phyloP scores from a whole-genome alignment of 2,113 vertebrate genomes.

The Danionella cerebrum region DNA sequence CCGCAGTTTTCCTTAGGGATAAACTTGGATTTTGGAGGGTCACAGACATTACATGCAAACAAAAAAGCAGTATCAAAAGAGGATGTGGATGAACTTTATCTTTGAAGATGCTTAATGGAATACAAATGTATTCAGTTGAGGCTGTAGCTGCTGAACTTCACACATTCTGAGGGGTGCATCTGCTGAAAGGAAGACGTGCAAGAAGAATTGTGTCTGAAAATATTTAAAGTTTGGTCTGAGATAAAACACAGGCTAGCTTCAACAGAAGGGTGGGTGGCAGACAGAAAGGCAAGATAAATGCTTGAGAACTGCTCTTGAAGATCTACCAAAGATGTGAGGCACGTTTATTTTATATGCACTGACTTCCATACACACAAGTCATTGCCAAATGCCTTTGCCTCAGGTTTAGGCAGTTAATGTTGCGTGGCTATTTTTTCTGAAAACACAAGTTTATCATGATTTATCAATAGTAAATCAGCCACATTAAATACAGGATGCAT shows the following conservation, averaged over 20 bases:
- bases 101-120: slow-evolving; percentile 1
- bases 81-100: slow-evolving; percentile 25
- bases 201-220: slow-evolving; percentile 56
- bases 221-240: slow-evolving; percentile 59
- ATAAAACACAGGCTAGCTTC: slow-evolving; percentile 62
- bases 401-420: slow-evolving; percentile 58
- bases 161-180: slow-evolving; percentile 52
- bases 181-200: slow-evolving; percentile 42
- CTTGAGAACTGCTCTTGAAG: neutral
- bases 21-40: slow-evolving; percentile 32
- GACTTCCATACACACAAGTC: slow-evolving; percentile 45
- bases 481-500: too few species aligned
- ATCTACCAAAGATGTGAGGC: neutral
- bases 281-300: neutral
- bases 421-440: slow-evolving; percentile 46
- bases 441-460: too few species aligned
- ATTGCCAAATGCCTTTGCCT: slow-evolving; percentile 60
- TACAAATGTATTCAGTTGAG: neutral
- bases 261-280: slow-evolving; percentile 22
- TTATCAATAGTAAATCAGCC: too few species aligned
- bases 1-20: slow-evolving; percentile 40
- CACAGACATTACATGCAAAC: slow-evolving; percentile 34
- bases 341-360: slow-evolving; percentile 53
- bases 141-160: slow-evolving; percentile 54
- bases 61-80: slow-evolving; percentile 36